These are phyloP conservation scores for Drosophila prosaltans DNA, from an alignment of 1,140 invertebrate genomes.

Conservation along the genomic window DNA sequence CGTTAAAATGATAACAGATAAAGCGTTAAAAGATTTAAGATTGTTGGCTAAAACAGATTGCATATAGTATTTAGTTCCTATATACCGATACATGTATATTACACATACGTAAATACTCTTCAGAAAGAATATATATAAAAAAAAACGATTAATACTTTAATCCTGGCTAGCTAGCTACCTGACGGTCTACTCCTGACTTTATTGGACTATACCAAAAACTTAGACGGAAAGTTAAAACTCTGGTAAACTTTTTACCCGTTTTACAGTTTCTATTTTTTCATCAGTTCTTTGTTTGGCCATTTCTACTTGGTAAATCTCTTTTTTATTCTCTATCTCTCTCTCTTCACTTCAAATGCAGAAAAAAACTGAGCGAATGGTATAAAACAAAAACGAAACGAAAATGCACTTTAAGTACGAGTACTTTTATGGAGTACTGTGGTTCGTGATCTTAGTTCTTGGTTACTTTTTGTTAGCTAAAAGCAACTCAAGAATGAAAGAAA, in stretches of 20 bases:
- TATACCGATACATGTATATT: too few species aligned
- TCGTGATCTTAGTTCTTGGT: slow-evolving; percentile 45
- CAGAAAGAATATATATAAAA: too few species aligned
- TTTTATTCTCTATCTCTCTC: slow-evolving; percentile 15
- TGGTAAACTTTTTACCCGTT: slow-evolving; percentile 4
- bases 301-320: slow-evolving; percentile 33
- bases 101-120: too few species aligned
- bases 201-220: neutral
- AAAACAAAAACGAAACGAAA: slow-evolving; percentile 32
- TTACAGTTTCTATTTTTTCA: slow-evolving; percentile 38
- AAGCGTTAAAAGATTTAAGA: too few species aligned
- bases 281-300: slow-evolving; percentile 36
- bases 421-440: slow-evolving; percentile 50
- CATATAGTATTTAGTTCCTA: too few species aligned
- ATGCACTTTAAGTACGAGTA: slow-evolving; percentile 74
- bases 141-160: too few species aligned
- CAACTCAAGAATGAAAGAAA: slow-evolving; percentile 44
- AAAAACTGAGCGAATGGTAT: slow-evolving; percentile 6
- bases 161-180: neutral
- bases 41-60: too few species aligned
- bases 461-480: slow-evolving; percentile 55
- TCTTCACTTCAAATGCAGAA: slow-evolving; percentile 49
- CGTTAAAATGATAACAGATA: too few species aligned
- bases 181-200: neutral
- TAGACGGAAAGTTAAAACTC: slow-evolving; percentile 9